Percentiles rank a stretch among this genome's conserved stretches.
Conservation (phyloP, 2,113 vertebrate genomes). For the Apaloderma vittatum region DNA sequence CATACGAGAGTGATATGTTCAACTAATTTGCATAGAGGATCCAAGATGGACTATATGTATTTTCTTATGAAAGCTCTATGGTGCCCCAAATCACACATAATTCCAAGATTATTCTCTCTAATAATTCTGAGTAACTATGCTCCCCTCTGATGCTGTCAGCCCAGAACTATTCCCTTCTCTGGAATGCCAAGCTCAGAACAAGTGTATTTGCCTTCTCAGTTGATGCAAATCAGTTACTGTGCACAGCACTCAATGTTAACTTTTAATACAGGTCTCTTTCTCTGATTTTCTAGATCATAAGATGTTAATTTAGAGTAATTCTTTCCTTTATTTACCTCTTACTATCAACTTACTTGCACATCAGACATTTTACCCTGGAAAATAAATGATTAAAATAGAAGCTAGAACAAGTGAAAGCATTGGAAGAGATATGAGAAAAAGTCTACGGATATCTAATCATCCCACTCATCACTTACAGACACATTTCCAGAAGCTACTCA, state of each 20-base stretch:
- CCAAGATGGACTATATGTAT: background rate
- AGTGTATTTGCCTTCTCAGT: background rate
- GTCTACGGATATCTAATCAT: background rate
- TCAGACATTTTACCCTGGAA: background rate
- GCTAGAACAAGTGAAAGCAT: background rate
- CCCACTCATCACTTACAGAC: background rate
- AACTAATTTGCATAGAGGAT: background rate
- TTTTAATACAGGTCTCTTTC: background rate
- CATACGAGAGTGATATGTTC: background rate
- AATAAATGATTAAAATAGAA: background rate
- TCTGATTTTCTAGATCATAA: background rate
- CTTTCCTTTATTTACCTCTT: background rate
- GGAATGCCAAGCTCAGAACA: background rate
- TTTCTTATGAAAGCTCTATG: background rate
- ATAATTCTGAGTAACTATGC: background rate
- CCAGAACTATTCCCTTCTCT: background rate
- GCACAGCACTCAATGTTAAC: background rate
- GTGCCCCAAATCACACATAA: background rate
- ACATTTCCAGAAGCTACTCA: background rate
- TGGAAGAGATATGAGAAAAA: background rate
- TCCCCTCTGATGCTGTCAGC: background rate
- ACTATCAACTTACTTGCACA: background rate
- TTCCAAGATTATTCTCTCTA: background rate
- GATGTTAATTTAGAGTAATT: background rate
- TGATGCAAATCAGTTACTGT: background rate